These are phyloP conservation scores for Enteromius afrohamiltoni DNA, from an alignment of 2,797 vertebrate species.

Conservation along the genomic window DNA sequence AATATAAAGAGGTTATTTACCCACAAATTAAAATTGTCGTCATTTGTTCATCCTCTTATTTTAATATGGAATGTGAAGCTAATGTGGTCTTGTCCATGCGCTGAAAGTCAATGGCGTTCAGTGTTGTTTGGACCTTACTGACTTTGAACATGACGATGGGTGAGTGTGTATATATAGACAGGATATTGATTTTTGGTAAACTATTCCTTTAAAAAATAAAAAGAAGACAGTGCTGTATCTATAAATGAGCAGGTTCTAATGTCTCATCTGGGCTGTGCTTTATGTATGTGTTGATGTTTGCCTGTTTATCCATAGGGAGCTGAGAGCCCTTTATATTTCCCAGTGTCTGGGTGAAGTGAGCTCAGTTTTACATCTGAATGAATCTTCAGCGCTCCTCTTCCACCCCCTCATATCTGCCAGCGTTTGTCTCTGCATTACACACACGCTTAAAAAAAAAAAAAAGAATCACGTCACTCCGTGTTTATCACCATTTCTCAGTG, in stretches of 20 bases:
- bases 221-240: neutral
- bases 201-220: neutral
- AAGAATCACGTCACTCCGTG: constrained; percentile 44
- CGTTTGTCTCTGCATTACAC: constrained; percentile 42
- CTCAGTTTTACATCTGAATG: constrained; percentile 48
- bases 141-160: neutral
- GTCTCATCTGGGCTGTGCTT: constrained; percentile 18
- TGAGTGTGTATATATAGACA: neutral
- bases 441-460: constrained; percentile 34
- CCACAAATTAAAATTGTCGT: neutral
- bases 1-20: neutral
- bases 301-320: constrained; percentile 3
- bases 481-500: constrained; percentile 50
- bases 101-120: neutral
- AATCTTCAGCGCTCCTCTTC: constrained; percentile 40
- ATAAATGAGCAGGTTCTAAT: constrained; percentile 14
- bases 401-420: constrained; percentile 48
- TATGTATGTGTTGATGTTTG: constrained; percentile 22
- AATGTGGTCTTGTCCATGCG: neutral
- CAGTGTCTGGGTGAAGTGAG: constrained; percentile 46
- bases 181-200: neutral
- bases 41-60: neutral
- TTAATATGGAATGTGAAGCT: neutral
- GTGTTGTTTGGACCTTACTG: neutral
- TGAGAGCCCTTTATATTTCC: constrained; percentile 39